These are phyloP conservation scores for Palythoa heliodiscus DNA, from an alignment of 92 coral and sea anemone genomes.

Conservation along the genomic window DNA sequence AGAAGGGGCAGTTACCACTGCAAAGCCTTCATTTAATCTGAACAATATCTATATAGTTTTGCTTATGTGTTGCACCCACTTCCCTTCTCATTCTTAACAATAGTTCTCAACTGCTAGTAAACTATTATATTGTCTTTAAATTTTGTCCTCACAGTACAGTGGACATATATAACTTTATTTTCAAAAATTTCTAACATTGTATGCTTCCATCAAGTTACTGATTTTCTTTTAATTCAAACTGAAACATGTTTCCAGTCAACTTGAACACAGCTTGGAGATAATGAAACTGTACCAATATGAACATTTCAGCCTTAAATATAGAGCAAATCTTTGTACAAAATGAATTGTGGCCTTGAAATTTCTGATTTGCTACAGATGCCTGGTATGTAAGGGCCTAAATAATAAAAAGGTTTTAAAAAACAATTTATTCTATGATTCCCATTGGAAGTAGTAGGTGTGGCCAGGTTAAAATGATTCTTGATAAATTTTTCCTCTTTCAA, in stretches of 20 bases:
- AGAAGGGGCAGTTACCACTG: constrained; percentile 11
- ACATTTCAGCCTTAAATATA: constrained; percentile 5
- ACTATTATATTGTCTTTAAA: constrained; percentile 1
- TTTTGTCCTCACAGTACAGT: constrained; percentile 5
- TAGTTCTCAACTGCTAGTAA: constrained; percentile 4
- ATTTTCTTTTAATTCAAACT: constrained; percentile 1
- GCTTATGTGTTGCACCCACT: constrained; percentile 13
- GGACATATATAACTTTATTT: constrained; percentile 5
- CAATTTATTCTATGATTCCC: constrained; percentile 4
- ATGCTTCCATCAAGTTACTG: constrained; percentile 11
- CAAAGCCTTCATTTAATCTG: constrained; percentile 7
- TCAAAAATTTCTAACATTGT: background rate
- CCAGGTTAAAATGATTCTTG: background rate
- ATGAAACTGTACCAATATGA: constrained; percentile 7
- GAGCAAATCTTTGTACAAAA: background rate
- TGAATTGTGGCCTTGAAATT: background rate
- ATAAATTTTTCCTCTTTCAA: constrained; percentile 5
- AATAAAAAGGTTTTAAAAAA: background rate
- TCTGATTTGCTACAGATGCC: constrained; percentile 6
- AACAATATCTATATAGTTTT: background rate
- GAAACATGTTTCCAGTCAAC: constrained; percentile 3
- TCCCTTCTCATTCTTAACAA: constrained; percentile 8
- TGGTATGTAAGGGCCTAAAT: background rate
- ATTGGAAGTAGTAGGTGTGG: constrained; percentile 1
- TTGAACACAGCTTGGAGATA: constrained; percentile 2